Evolutionary conservation across 1,140 invertebrate species (phyloP), one percentile per base, ranked within the genome.

Genomic region (Coelopa frigida): DNA sequence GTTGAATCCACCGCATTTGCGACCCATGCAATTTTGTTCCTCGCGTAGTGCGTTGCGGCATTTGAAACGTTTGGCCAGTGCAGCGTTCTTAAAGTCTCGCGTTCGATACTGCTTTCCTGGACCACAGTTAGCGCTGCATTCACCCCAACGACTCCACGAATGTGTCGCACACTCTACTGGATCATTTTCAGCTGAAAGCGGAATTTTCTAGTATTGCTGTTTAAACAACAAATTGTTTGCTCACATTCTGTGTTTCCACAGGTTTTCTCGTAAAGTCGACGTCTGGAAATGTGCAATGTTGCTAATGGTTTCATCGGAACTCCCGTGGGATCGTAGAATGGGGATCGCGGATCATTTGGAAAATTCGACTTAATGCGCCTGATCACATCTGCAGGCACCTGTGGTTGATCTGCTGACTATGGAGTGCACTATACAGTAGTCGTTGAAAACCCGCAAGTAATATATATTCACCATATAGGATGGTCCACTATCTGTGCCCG

Each of bases 401-500:
- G 87, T 0, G 87, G 83, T 23, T 80, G 74, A 57, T 94, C 87
- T 3, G 80, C 77, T 2, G 88, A 85, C 89, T 94, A 54, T 33
- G 67, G 70, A 52, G 45, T 21, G n/a, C n/a, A 29, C n/a, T 8
- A 17, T 20, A 20, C 14, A 11, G 12, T 21, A 14, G 15, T 14
- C 3, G 37, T 27, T 31, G 17, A 11, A 38, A 14, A 6, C 14
- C 7, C n/a, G n/a, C 17, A 15, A 31, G 15, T 11, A 37, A 49
- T 33, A 35, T 45, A 37, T 44, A 70, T 73, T 78, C 65, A 94
- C 93, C 70, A 85, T 83, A 64, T 98, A 99, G 21, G 87, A 87
- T 7, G 90, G 77, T 1, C 96, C 95, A 62, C 81, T 85, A 60
- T 98, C 94, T 0, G 94, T 98, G 1, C 96, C 96, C n/a, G 89